Percentiles rank a stretch among this genome's conserved stretches.
Evolutionary conservation across 2,888 invertebrate species (phyloP).

Genomic region (Onthophagus sagittarius): DNA sequence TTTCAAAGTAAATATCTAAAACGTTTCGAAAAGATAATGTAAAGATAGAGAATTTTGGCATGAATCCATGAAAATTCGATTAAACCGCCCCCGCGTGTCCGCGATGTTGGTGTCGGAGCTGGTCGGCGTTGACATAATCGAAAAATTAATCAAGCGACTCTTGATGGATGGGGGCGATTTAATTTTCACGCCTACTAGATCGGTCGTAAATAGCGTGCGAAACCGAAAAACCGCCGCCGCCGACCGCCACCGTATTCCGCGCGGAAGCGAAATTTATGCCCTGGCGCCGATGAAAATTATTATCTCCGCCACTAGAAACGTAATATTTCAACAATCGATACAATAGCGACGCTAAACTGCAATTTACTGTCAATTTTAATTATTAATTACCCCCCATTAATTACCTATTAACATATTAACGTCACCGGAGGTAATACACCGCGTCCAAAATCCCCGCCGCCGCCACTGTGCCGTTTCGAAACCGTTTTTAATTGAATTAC

Average conservation of each 20-base stretch:
- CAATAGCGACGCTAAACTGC: constrained; percentile 20
- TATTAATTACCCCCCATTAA: constrained; percentile 22
- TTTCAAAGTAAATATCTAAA: no score
- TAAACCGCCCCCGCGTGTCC: not conserved
- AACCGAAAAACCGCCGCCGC: constrained; percentile 7
- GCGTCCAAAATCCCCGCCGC: not conserved
- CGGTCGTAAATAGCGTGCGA: constrained; percentile 12
- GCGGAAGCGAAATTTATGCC: constrained; percentile 9
- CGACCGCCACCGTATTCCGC: constrained; percentile 8
- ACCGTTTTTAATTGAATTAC: constrained; percentile 7
- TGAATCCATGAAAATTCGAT: not conserved
- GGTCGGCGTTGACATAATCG: constrained; percentile 11
- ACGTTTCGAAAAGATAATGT: not conserved
- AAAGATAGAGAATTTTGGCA: not conserved
- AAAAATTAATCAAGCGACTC: constrained; percentile 10
- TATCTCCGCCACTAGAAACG: constrained; percentile 9
- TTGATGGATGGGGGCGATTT: constrained; percentile 9
- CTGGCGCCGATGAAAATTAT: constrained; percentile 9
- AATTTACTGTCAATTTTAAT: constrained; percentile 21
- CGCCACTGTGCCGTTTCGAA: not conserved
- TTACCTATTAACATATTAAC: constrained; percentile 21
- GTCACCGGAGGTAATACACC: constrained; percentile 14
- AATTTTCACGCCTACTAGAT: constrained; percentile 7
- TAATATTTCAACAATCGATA: constrained; percentile 14
- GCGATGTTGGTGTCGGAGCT: not conserved